Evolutionary conservation across 1,140 invertebrate genomes (phyloP), one percentile per base, ranked within the genome.

Genomic region (Episyrphus balteatus): DNA sequence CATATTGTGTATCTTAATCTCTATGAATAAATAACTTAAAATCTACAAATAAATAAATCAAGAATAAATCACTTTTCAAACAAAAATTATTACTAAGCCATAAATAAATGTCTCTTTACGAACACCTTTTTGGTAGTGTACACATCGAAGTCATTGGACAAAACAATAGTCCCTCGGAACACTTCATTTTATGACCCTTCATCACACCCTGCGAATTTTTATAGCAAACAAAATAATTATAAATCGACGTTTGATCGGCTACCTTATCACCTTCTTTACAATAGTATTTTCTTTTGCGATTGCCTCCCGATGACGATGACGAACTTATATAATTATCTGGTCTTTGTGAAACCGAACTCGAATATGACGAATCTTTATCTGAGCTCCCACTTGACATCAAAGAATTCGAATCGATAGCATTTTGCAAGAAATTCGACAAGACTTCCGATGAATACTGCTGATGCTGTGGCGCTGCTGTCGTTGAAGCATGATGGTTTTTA

Each of bases 211-310:
- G 51, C 0, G 57, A 36, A 8, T 55, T 66, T 51, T 67, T 68
- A 43, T 64, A 68, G 59, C 65, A 68, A 21, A 67, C 55, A 48
- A 66, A 67, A 39, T 68, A 68, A 53, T 55, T 67, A 46, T 47
- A 54, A 11, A 61, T 59, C 6, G 64, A 67, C 12, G 61, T 62
- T 51, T 63, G 62, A 49, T 68, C 65, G 1, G 62, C 55, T 19
- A 68, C 58, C 44, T 68, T 68, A 26, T 64, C 64, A 15, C 62
- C 64, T 51, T 67, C 65, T 45, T 57, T 59, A 49, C 65, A 68
- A 45, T 62, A 64, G 37, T 64, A 62, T 37, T 63, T 63, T 2
- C 65, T 58, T 43, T 65, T 65, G 21, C 21, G 21, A 26, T 26
- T 26, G 3, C 21, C 21, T 8, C 21, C 21, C 21, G 21, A 3